Evolutionary conservation across 2,888 invertebrate genomes (phyloP).

Genomic region (Camponotus fellah): DNA sequence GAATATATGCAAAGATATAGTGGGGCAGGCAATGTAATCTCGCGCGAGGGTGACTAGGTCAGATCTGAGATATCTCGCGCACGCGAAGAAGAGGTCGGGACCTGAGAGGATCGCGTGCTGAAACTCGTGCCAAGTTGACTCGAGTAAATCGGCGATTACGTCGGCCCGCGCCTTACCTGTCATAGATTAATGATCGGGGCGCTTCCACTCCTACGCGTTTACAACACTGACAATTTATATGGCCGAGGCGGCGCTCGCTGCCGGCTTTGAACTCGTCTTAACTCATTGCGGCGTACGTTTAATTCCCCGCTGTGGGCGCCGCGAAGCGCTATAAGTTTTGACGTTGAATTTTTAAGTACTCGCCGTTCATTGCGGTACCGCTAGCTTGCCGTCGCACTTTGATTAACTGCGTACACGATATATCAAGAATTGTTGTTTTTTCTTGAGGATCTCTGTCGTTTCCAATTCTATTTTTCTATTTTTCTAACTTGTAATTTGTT

Average conservation of each 20-base stretch:
- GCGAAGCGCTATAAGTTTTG: conserved; percentile 46
- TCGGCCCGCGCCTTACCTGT: conserved; percentile 68
- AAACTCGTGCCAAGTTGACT: conserved; percentile 62
- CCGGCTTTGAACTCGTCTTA: conserved; percentile 56
- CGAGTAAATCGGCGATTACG: conserved; percentile 71
- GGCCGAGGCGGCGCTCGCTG: conserved; percentile 33
- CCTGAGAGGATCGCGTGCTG: conserved; percentile 72
- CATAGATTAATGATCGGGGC: conserved; percentile 76
- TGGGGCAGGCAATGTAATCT: conserved; percentile 36
- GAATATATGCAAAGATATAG: conserved; percentile 52
- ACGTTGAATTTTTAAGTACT: conserved; percentile 38
- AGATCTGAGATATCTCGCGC: conserved; percentile 72
- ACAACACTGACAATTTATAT: conserved; percentile 69
- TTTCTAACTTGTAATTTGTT: neutral
- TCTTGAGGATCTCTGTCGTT: neutral
- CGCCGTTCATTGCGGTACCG: conserved; percentile 35
- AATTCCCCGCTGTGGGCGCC: conserved; percentile 48
- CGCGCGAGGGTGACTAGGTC: conserved; percentile 75
- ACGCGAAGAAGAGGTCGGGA: conserved; percentile 57
- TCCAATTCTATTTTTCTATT: neutral
- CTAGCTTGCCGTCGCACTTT: conserved; percentile 40
- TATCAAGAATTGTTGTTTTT: conserved; percentile 8
- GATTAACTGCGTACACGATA: conserved; percentile 36
- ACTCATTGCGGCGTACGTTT: conserved; percentile 53
- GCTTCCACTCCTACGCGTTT: conserved; percentile 75